Conservation (phyloP, 2,888 invertebrate genomes). For the Philaethria dido region DNA sequence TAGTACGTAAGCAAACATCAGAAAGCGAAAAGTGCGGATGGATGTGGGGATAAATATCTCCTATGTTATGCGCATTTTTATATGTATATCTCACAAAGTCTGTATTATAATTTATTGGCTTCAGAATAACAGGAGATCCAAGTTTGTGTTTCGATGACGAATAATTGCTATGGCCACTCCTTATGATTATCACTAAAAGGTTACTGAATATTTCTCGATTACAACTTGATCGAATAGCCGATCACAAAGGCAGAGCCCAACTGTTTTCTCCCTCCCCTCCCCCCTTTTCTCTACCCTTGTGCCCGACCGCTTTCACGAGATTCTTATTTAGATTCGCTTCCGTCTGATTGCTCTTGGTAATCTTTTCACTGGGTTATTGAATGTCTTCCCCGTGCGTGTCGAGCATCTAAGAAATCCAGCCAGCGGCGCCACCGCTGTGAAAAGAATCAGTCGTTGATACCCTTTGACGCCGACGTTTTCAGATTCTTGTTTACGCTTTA, state of each 20-base stretch:
- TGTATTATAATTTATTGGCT: too few species aligned
- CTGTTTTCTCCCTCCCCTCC: conserved; percentile 64
- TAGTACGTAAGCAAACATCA: conserved; percentile 41
- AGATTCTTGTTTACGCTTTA: conserved; percentile 59
- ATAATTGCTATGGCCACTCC: conserved; percentile 56
- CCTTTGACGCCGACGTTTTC: conserved; percentile 62
- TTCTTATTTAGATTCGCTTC: conserved; percentile 85
- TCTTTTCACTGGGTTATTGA: conserved; percentile 84
- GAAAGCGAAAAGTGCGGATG: conserved; percentile 56
- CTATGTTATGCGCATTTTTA: too few species aligned
- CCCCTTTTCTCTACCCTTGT: conserved; percentile 61
- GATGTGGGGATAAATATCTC: conserved; percentile 49
- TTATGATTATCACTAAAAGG: conserved; percentile 63
- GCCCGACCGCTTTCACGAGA: conserved; percentile 79
- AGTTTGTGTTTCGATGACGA: conserved; percentile 83
- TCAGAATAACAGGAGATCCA: conserved; percentile 61
- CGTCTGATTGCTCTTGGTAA: conserved; percentile 84
- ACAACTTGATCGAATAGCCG: conserved; percentile 78
- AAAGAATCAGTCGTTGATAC: conserved; percentile 63
- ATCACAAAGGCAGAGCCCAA: conserved; percentile 76
- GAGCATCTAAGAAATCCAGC: conserved; percentile 63
- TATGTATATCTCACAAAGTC: too few species aligned
- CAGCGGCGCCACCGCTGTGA: conserved; percentile 57
- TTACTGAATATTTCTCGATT: conserved; percentile 71
- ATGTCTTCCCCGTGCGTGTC: conserved; percentile 81